Base-by-base conservation (phyloP, 2,888 invertebrate species). In the Pimpla rufipes region DNA sequence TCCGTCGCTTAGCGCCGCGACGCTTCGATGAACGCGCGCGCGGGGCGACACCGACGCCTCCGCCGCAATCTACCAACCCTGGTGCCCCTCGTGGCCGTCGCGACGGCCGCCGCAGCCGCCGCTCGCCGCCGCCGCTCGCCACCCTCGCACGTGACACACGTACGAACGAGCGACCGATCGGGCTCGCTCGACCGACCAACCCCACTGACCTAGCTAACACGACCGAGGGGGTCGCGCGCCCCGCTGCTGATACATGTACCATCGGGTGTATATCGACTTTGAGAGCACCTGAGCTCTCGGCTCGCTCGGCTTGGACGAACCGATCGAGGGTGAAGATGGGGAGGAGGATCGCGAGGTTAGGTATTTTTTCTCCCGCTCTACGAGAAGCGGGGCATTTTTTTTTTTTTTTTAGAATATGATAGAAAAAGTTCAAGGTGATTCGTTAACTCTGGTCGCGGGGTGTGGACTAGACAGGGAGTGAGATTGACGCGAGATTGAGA, bases 1-100 rank as follows among this genome's bases (percentile, higher is more conserved):
- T 93, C 92, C 92, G 93, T 92, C 92, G 93, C 93, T 92, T 88
- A 91, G 91, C 92, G 88, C 89, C 90, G 89, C 91, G 92, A 91
- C 90, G 93, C 92, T 91, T 88, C 88, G 89, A 83, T 88, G 90
- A 90, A 85, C 88, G 81, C 77, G 66, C 75, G 2, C 29, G 29
- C 29, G 29, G 3, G 29, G 3, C 3, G 57, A 50, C 45, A 29
- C 70, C 79, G 77, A 79, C 79, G 75, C 79, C 79, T 67, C 59
- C 83, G 18, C 67, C 45, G 37, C 73, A 45, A 59, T 35, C 52
- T 52, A 55, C 29, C 40, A 47, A 59, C 64, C 52, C 71, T 21
- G 52, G 37, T 29, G 23, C 79, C 57, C 79, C 86, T 86, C 85
- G 29, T 87, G 86, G 85, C 85, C 73, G 40, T 8, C 68, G 74